Evolutionary conservation across 2,797 vertebrate genomes (phyloP), one percentile per base, ranked within the genome.

Genomic region (Carapus acus): DNA sequence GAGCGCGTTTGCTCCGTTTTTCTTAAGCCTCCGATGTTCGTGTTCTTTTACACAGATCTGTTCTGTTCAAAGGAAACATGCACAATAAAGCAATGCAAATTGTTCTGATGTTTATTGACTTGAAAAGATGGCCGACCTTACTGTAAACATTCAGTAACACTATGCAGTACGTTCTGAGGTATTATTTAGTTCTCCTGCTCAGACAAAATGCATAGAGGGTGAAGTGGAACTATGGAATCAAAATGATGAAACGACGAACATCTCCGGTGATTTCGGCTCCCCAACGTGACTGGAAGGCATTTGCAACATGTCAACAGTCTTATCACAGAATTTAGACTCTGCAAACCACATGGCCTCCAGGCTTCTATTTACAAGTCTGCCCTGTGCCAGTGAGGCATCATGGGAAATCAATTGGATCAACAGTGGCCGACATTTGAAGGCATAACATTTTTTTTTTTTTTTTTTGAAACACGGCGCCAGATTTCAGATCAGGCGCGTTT

Each of bases 71-170:
- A 60, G 54, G 46, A 56, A 46, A 8, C 7, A 49, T n/a, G n/a
- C n/a, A 62, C 65, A 83, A 81, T 67, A 78, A 79, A 83, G 27
- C 43, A 63, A 33, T 49, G 31, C 33, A 65, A 69, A 51, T 49
- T 42, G 51, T 22, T 61, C 37, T 60, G 73, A 65, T 8, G 14
- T 59, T 64, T 70, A 65, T 73, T 81, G 43, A 54, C 76, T 83
- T 66, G 58, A 68, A 84, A 82, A 82, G 49, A 53, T 62, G 50
- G 60, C 52, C n/a, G 69, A 58, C 22, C 20, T 43, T 56, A 53
- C 64, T 58, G 31, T 29, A 58, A 75, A 75, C 64, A 59, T 66
- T 76, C 20, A 61, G 61, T 70, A 17, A 55, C 67, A 59, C 33
- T 61, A 69, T n/a, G 60, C 53, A 16, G 23, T 27, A 42, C 36